Percentiles rank a stretch among this genome's conserved stretches.
Conservation (phyloP, 2,888 invertebrate genomes). For the Watsonalla cultraria region DNA sequence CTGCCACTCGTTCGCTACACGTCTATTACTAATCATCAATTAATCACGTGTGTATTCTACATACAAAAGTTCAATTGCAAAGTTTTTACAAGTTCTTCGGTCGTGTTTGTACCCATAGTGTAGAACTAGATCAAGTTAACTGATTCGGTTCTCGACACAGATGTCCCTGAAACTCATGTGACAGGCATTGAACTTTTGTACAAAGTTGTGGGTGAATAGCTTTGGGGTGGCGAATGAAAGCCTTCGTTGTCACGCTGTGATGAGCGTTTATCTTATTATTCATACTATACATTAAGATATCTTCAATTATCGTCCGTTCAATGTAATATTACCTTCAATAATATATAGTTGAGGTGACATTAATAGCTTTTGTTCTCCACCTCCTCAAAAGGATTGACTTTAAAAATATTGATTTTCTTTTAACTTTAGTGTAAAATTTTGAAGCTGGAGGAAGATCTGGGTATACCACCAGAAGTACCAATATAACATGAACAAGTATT, state of each 20-base stretch:
- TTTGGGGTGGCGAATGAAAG: conserved; percentile 30
- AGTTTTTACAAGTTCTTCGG: conserved; percentile 1
- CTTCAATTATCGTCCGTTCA: not conserved
- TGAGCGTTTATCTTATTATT: not conserved
- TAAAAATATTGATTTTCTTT: conserved; percentile 44
- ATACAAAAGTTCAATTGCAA: conserved; percentile 61
- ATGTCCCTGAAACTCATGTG: conserved; percentile 10
- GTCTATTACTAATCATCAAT: conserved; percentile 11
- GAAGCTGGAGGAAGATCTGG: conserved; percentile 47
- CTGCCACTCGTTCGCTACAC: conserved; percentile 40
- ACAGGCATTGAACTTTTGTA: conserved; percentile 66
- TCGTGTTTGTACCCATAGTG: not conserved
- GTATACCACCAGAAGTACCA: conserved; percentile 39
- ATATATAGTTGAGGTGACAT: conserved; percentile 5
- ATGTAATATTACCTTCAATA: not conserved
- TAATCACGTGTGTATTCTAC: conserved; percentile 16
- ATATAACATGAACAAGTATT: conserved; percentile 54
- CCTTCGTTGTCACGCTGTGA: conserved; percentile 3
- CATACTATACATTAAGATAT: not conserved
- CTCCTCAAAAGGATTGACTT: conserved; percentile 21
- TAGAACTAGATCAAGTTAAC: not conserved
- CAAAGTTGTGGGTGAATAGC: conserved; percentile 55
- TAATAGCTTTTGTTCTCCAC: conserved; percentile 23
- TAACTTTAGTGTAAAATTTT: conserved; percentile 54
- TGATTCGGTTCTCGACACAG: not conserved